Percentiles rank a stretch among this genome's conserved stretches.
Conservation (phyloP, 2,888 invertebrate species). For the Polydrusus tereticollis region DNA sequence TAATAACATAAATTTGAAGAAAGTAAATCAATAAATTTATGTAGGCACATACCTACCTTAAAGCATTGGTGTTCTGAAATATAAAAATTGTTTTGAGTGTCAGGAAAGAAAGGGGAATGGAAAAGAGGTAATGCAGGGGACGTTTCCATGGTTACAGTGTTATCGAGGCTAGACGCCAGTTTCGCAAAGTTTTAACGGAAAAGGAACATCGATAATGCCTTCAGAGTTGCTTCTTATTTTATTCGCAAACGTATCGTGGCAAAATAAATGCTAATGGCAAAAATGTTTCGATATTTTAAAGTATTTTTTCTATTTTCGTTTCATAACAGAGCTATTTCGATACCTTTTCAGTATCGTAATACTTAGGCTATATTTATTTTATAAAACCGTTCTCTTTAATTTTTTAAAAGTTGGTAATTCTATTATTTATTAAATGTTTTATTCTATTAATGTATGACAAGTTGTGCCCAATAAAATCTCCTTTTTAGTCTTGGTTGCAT, state of each 20-base stretch:
- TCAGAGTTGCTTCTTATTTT: not conserved
- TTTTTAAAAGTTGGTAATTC: no score
- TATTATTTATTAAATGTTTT: no score
- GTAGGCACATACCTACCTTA: not conserved
- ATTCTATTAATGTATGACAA: no score
- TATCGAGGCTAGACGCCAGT: not conserved
- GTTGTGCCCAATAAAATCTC: no score
- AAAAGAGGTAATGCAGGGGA: not conserved
- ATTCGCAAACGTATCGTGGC: not conserved
- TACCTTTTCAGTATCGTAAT: no score
- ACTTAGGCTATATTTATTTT: no score
- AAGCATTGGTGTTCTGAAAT: not conserved
- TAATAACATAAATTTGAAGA: no score
- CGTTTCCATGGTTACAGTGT: slow-evolving; percentile 13
- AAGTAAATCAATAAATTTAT: no score
- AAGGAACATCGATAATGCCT: not conserved
- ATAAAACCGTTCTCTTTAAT: no score
- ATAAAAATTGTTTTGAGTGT: not conserved
- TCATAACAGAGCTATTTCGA: no score
- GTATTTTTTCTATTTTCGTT: no score
- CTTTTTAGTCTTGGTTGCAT: no score
- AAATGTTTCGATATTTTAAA: not conserved
- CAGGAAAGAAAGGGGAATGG: not conserved
- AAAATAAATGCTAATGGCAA: not conserved
- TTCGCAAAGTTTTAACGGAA: slow-evolving; percentile 1